These are phyloP conservation scores for Chrysochloris asiatica DNA, from an alignment of 2,113 vertebrate genomes.

Conservation along the genomic window DNA sequence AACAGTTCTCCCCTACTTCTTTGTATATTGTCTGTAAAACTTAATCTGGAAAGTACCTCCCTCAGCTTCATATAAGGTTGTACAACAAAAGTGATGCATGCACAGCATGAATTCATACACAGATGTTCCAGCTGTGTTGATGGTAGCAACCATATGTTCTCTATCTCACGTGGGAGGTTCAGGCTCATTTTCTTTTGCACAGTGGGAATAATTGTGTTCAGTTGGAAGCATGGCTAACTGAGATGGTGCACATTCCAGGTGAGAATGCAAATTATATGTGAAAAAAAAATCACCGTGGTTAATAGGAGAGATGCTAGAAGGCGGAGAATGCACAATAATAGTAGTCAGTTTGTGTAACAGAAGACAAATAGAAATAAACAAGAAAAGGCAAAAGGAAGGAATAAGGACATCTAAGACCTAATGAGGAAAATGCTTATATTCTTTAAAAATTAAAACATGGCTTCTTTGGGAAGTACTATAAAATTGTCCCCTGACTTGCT, in stretches of 20 bases:
- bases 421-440: background rate
- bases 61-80: background rate
- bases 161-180: constrained; percentile 18
- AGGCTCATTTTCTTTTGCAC: constrained; percentile 37
- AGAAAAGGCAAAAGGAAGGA: background rate
- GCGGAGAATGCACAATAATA: constrained; percentile 9
- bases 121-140: constrained; percentile 67
- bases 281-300: constrained; percentile 46
- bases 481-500: background rate
- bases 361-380: constrained; percentile 44
- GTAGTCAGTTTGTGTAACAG: background rate
- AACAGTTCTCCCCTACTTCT: background rate
- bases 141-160: constrained; percentile 57
- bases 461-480: background rate
- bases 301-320: constrained; percentile 8
- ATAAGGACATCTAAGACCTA: background rate
- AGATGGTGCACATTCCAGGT: constrained; percentile 48
- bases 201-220: constrained; percentile 61
- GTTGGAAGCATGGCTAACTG: constrained; percentile 24
- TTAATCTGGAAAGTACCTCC: background rate
- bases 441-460: background rate
- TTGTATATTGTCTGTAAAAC: background rate
- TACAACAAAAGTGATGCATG: constrained; percentile 11
- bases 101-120: constrained; percentile 45
- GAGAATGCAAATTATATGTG: constrained; percentile 59